Conservation (phyloP, 2,888 invertebrate species). For the Drosophila koepferae region DNA sequence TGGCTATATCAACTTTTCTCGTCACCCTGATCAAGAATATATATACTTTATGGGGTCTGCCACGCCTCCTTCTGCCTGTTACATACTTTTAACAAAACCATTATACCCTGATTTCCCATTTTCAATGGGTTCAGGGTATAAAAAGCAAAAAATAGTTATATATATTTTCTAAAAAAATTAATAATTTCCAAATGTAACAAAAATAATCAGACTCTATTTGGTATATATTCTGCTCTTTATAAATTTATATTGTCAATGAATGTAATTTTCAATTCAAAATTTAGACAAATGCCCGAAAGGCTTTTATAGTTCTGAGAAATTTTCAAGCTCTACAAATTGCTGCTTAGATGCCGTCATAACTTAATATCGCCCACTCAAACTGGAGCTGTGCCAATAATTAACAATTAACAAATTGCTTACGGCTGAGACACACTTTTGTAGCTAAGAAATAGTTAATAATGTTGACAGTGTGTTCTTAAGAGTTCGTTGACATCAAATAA, state of each 20-base stretch:
- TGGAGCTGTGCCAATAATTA: conserved; percentile 36
- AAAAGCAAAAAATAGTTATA: not conserved
- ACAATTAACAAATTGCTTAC: conserved; percentile 30
- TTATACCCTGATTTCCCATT: too few relatives aligned
- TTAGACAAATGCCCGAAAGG: not conserved
- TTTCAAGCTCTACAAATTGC: conserved; percentile 31
- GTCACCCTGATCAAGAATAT: too few relatives aligned
- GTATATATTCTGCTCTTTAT: not conserved
- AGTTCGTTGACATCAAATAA: conserved; percentile 30
- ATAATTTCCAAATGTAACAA: too few relatives aligned
- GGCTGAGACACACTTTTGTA: not conserved
- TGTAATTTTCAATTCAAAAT: conserved; percentile 39
- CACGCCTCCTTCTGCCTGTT: too few relatives aligned
- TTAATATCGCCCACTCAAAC: conserved; percentile 1
- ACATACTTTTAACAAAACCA: too few relatives aligned
- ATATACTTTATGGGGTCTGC: too few relatives aligned
- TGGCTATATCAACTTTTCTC: too few relatives aligned
- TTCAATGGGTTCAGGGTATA: too few relatives aligned
- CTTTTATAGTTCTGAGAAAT: conserved; percentile 27
- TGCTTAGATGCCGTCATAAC: not conserved
- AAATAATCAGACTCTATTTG: not conserved
- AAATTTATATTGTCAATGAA: not conserved
- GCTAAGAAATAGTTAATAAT: conserved; percentile 38
- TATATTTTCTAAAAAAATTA: too few relatives aligned
- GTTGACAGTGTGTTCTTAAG: conserved; percentile 3